Evolutionary conservation across 2,888 invertebrate genomes (phyloP).

Genomic region (Galeopsomyia nigrocyanea): DNA sequence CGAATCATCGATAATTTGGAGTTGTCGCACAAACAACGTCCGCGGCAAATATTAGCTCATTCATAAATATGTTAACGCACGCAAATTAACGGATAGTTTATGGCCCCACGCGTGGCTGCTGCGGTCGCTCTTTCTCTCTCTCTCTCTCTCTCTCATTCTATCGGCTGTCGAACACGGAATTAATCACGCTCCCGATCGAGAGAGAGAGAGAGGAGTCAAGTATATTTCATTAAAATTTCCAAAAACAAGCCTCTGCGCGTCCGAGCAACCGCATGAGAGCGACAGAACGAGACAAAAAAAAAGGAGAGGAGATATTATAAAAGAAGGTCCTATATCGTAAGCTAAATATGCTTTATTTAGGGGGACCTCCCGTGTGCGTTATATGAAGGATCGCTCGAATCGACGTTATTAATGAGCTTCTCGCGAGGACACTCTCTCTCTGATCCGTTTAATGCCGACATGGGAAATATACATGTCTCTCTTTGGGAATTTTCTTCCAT

Average conservation of each 20-base stretch:
- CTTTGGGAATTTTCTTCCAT: constrained; percentile 23
- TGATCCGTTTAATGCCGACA: not conserved
- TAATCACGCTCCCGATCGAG: not conserved
- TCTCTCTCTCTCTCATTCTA: not conserved
- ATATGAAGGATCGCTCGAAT: constrained; percentile 40
- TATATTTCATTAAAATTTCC: constrained; percentile 21
- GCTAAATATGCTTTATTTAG: constrained; percentile 27
- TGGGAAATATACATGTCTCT: not conserved
- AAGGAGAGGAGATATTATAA: not conserved
- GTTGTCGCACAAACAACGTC: not conserved
- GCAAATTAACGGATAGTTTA: constrained; percentile 34
- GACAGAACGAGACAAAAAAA: not conserved
- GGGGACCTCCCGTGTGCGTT: constrained; percentile 34
- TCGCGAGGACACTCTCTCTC: constrained; percentile 29
- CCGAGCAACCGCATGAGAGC: too few species aligned
- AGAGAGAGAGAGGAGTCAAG: not conserved
- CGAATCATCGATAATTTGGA: constrained; percentile 19
- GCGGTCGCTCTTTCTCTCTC: too few species aligned
- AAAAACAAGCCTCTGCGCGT: not conserved
- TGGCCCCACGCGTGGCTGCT: not conserved
- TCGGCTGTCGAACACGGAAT: constrained; percentile 10
- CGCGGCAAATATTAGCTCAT: constrained; percentile 8
- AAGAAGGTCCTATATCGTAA: not conserved
- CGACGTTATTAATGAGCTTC: constrained; percentile 41
- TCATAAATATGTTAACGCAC: constrained; percentile 36